Base-by-base conservation (phyloP, 1,140 invertebrate genomes). In the Calosoma granatense region DNA sequence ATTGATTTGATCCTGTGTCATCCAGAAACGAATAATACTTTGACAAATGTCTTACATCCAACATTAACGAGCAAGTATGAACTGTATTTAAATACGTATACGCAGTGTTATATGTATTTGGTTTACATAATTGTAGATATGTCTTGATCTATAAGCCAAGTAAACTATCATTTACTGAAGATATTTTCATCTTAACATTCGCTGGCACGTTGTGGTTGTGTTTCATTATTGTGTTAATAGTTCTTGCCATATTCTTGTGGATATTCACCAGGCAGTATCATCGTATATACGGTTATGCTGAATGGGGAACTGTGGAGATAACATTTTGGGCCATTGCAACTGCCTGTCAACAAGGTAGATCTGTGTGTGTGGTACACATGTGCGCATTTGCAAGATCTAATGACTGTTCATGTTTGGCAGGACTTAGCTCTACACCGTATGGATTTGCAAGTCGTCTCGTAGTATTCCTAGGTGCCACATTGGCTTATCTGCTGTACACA, bases 281-380 rank as follows among this genome's bases (percentile, higher is more conserved):
- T 2, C 43, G 26, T 4, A 57, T 68, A 22, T 39, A 62, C 59
- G 51, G 17, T 20, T 53, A 57, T 12, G 51, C 63, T 15, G 55
- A 55, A 41, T 68, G 67, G 67, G 55, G 61, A 12, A 66, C 63
- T 63, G 58, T 65, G 20, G 67, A 68, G 30, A 64, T 67, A 20
- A 63, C 64, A 22, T 53, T 67, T 15, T 67, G 65, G 65, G 63
- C 60, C 9, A 63, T 67, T 39, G 67, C 65, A 21, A 65, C 67
- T 17, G 61, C 62, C 30, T 68, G 67, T 56, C 67, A 68, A 54
- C 67, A 68, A 63, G 65, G 66, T 64, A n/a, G n/a, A n/a, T n/a
- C n/a, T n/a, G n/a, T n/a, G n/a, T n/a, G n/a, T n/a, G n/a, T n/a
- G n/a, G n/a, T n/a, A n/a, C n/a, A n/a, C n/a, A n/a, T n/a, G n/a